Evolutionary conservation across 2,113 vertebrate species (phyloP).

Genomic region (Indri indri): DNA sequence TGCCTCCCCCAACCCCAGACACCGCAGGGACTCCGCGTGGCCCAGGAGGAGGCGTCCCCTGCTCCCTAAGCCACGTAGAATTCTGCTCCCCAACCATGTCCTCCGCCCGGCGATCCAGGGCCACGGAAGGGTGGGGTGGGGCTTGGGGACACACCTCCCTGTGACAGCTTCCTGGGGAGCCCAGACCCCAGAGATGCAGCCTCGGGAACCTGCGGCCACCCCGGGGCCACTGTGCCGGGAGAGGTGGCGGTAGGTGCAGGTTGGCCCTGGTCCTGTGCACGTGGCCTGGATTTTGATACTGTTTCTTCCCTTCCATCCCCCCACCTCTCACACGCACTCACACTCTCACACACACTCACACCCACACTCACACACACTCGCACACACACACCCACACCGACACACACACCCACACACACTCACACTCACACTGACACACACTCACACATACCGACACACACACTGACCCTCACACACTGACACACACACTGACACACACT

Average conservation of each 20-base stretch:
- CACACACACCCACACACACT: neutral
- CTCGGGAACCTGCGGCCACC: neutral
- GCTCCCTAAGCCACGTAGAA: too few relatives aligned
- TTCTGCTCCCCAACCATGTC: neutral
- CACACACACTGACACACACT: too few relatives aligned
- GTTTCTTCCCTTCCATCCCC: neutral
- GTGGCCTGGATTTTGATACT: too few relatives aligned
- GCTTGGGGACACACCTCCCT: accelerated
- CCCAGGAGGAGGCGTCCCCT: too few relatives aligned
- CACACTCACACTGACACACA: too few relatives aligned
- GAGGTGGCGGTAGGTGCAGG: neutral
- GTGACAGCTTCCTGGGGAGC: neutral
- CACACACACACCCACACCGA: neutral
- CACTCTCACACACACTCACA: too few relatives aligned
- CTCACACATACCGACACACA: too few relatives aligned
- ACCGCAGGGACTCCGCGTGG: neutral
- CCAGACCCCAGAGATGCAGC: neutral
- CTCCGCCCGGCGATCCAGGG: accelerated
- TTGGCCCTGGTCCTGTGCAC: too few relatives aligned
- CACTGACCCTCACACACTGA: too few relatives aligned
- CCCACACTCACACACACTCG: neutral
- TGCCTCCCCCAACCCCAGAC: neutral
- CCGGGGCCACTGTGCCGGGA: neutral
- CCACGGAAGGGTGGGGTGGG: neutral
- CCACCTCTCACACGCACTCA: neutral